These are phyloP conservation scores for Caranx melampygus DNA, from an alignment of 2,113 vertebrate species.

Conservation along the genomic window DNA sequence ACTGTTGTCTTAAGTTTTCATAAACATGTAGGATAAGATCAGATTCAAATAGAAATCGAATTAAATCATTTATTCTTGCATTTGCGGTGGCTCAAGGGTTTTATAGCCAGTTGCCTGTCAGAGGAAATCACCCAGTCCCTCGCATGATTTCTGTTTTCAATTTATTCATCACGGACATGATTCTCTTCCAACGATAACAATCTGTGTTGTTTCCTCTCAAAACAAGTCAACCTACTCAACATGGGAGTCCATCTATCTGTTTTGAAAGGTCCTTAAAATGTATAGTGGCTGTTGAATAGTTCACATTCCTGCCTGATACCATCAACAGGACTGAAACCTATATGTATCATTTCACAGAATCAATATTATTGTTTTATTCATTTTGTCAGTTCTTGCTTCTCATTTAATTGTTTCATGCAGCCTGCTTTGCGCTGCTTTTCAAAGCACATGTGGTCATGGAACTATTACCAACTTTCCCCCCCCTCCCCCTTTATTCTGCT, in stretches of 20 bases:
- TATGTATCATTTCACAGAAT: conserved; percentile 46
- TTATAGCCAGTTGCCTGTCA: conserved; percentile 19
- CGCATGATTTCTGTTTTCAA: conserved; percentile 37
- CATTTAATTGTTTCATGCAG: conserved; percentile 49
- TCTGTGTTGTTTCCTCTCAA: conserved; percentile 52
- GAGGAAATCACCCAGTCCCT: conserved; percentile 24
- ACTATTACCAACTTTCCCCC: conserved; percentile 5
- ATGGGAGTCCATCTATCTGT: conserved; percentile 9
- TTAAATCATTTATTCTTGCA: conserved; percentile 7
- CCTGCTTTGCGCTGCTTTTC: conserved; percentile 9
- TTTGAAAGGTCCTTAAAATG: conserved; percentile 32
- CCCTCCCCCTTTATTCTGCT: not conserved
- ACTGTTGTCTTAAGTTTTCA: not conserved
- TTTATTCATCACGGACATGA: conserved; percentile 40
- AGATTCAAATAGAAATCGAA: not conserved
- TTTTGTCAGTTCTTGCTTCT: conserved; percentile 19
- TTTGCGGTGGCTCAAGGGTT: conserved; percentile 20
- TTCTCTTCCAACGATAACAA: conserved; percentile 42
- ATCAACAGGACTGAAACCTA: conserved; percentile 32
- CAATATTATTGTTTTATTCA: conserved; percentile 42
- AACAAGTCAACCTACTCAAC: conserved; percentile 30
- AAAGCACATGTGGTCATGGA: conserved; percentile 17
- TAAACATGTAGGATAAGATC: not conserved
- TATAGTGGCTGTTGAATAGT: conserved; percentile 28
- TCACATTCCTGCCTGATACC: conserved; percentile 56